Evolutionary conservation across 1,140 invertebrate genomes (phyloP), one percentile per base, ranked within the genome.

Genomic region (Prorops nasuta): DNA sequence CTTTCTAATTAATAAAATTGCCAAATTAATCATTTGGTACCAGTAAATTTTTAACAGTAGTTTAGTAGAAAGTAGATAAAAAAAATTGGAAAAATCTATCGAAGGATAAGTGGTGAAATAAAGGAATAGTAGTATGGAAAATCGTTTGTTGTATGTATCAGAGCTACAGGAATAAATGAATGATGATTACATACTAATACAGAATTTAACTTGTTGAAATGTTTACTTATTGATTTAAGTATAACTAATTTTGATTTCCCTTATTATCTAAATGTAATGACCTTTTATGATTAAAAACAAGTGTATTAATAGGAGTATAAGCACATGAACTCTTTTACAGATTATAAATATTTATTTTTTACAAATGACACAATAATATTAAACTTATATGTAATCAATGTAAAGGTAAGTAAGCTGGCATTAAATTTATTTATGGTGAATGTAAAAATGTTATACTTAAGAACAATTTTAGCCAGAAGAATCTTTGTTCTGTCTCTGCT

Each of bases 401-500:
- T n/a, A n/a, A n/a, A n/a, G n/a, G n/a, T n/a, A n/a, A n/a, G n/a
- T n/a, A n/a, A n/a, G n/a, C n/a, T n/a, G n/a, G n/a, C n/a, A 20
- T 17, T 1, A 39, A 38, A 9, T 28, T 4, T 1, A 16, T 22
- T 8, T 7, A 32, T 17, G 1, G 9, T 8, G 9, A 20, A n/a
- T n/a, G n/a, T n/a, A n/a, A n/a, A n/a, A n/a, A n/a, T n/a, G n/a
- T n/a, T n/a, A n/a, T n/a, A n/a, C 4, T 22, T 20, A 19, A 12
- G 18, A n/a, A 24, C 3, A 7, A 15, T 28, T 35, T 66, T 56
- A 71, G 40, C 64, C 62, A 1, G 64, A 61, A 0, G 48, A 49
- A 9, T 70, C 65, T 36, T 69, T 72, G 21, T 59, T 72, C 31
- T 72, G 63, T 44, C 81, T 79, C 47, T 86, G 86, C 58, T 88